Evolutionary conservation across 37 sponge, comb jelly and placozoan genomes (phyloP), one percentile per base, ranked within the genome.

Genomic region (Mnemiopsis leidyi): DNA sequence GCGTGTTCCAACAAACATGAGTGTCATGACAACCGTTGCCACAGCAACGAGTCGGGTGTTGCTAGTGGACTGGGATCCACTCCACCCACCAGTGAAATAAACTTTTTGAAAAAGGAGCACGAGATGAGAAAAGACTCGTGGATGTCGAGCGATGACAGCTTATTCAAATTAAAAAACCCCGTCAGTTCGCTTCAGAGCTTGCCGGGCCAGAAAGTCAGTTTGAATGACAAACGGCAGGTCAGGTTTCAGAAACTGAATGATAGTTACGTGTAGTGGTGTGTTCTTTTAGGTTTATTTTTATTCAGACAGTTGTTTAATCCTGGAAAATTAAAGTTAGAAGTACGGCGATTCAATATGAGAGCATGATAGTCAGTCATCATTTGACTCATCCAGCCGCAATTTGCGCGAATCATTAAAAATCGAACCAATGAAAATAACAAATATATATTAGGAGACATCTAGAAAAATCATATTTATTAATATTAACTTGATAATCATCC

Each of bases 21-120:
- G 32, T 82, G 82, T 34, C 34, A 28, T 0, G 79, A 77, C 18
- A 32, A 34, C 36, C 79, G 79, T 32, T 85, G 61, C 61, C 90
- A 85, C 23, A 85, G 90, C 61, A 85, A 85, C 90, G 90, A 85
- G 90, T 40, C 61, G 5, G 90, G 90, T 36, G 90, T 85, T 9
- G 61, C 24, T 3, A 85, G 90, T 85, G 90, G 79, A 32, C 79
- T 31, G 1, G 79, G 79, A 1, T 77, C 90, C 61, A 85, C 90
- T 0, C 90, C 90, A 26, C 90, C 90, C 29, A 40, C 90, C 61
- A 85, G 90, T 37, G 90, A 85, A 25, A 38, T 37, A 39, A 85
- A 38, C 61, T 38, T 85, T n/a, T 61, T 85, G 33, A 38, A 33
- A 23, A 85, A 39, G 0, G 61, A 85, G 40, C 37, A 2, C 36